phyloP scores from a whole-genome alignment of 2,888 invertebrate genomes.

The Plebejus anna region DNA sequence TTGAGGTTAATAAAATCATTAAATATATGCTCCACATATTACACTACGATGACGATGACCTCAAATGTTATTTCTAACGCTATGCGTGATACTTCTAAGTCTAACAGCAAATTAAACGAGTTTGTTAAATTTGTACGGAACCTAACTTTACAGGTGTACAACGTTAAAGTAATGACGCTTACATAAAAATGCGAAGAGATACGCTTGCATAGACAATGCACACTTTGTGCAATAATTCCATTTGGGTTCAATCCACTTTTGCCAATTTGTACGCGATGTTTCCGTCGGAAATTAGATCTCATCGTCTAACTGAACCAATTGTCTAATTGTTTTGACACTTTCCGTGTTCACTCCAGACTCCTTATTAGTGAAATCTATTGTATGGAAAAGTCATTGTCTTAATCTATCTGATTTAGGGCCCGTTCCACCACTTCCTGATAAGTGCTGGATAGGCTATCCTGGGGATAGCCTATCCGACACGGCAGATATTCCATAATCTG shows the following conservation, averaged over 20 bases:
- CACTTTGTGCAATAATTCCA: slow-evolving; percentile 11
- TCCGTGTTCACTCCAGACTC: neutral
- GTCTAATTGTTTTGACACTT: slow-evolving; percentile 9
- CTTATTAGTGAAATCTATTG: slow-evolving; percentile 2
- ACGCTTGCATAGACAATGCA: slow-evolving; percentile 11
- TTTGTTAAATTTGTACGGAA: neutral
- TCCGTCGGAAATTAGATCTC: neutral
- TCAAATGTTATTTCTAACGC: slow-evolving; percentile 8
- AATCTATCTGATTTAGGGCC: neutral
- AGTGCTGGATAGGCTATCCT: too few species aligned
- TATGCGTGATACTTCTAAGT: neutral
- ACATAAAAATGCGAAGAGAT: slow-evolving; percentile 13
- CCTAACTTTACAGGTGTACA: neutral
- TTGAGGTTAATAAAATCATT: slow-evolving; percentile 22
- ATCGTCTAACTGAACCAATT: neutral
- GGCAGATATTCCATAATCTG: neutral
- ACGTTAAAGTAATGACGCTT: neutral
- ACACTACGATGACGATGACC: slow-evolving; percentile 2
- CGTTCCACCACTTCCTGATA: too few species aligned
- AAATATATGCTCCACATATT: slow-evolving; percentile 24
- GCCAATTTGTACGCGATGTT: neutral
- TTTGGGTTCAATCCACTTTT: slow-evolving; percentile 18
- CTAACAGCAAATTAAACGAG: neutral
- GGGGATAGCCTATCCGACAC: too few species aligned
- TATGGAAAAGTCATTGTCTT: neutral